Base-by-base conservation (phyloP, 1,140 invertebrate species). In the Meloidogyne chitwoodi region DNA sequence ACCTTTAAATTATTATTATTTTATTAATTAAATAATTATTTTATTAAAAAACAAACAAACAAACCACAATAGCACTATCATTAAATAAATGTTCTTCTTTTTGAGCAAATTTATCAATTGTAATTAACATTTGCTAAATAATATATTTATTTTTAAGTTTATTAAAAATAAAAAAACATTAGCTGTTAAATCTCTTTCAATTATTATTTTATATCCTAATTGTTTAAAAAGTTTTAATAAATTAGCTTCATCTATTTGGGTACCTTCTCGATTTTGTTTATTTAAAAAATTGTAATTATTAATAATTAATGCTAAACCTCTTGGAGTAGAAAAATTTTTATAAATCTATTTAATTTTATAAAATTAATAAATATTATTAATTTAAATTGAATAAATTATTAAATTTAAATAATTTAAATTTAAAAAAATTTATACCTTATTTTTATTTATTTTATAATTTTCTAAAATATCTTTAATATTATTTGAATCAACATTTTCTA, bases 41-140 rank as follows among this genome's bases (percentile, higher is more conserved):
- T 16, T 16, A n/a, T n/a, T 56, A 16, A 56, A 5, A 56, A n/a
- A 56, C 5, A n/a, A 56, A 56, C 5, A 38, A n/a, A 38, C 8
- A 38, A n/a, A 56, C 77, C 44, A 81, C 81, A 56, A 81, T 71
- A 22, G 71, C 38, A 72, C 68, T 74, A 56, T 83, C 61, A 67
- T 10, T 24, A 41, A n/a, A 48, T 38, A 34, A 41, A 61, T 81
- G 80, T 64, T 74, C 77, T 11, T 22, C 16, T 19, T 22, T 56
- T 34, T 29, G n/a, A 41, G 66, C 75, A 69, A 81, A 81, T 56
- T 63, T 24, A 14, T 68, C n/a, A 12, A 68, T 74, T 22, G 75
- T 48, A 34, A 41, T 29, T 8, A 83, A 48, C 78, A 81, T 83
- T 66, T 77, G 73, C 80, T 82, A 67, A 75, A n/a, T 34, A 29